Conservation (phyloP, 37 sponge, comb jelly and placozoan genomes). For the Crambe crambe region DNA sequence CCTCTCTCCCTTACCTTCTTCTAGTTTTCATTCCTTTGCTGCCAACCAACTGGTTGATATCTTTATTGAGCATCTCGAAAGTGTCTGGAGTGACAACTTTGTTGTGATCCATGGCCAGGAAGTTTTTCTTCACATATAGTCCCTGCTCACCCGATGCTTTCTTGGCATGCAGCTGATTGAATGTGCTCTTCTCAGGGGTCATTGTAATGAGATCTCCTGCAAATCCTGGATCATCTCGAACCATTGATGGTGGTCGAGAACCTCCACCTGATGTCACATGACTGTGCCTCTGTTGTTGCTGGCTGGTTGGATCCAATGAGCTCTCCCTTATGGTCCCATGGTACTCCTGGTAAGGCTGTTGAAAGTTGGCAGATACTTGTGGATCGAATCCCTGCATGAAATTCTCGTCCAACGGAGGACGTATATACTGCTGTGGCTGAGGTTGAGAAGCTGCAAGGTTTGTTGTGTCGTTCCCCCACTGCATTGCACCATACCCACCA, state of each 20-base stretch:
- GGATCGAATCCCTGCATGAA: not conserved
- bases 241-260: conserved; percentile 7
- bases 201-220: conserved; percentile 19
- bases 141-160: conserved; percentile 3
- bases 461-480: not conserved
- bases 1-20: no score
- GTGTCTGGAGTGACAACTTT: conserved; percentile 27
- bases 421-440: not conserved
- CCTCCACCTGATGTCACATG: not conserved
- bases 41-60: not conserved
- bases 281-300: not conserved
- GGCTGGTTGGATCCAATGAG: not conserved
- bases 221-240: conserved; percentile 4
- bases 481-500: not conserved
- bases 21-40: conserved; percentile 10
- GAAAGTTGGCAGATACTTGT: not conserved
- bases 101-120: conserved; percentile 1
- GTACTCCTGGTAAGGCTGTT: not conserved
- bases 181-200: conserved; percentile 5
- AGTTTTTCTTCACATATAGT: not conserved
- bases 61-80: conserved; percentile 15
- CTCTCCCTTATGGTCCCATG: not conserved
- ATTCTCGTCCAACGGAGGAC: conserved; percentile 2
- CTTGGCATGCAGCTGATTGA: conserved; percentile 16
- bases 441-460: not conserved